Evolutionary conservation across 1,140 invertebrate species (phyloP).

Genomic region (Diplogasteroides magnus): DNA sequence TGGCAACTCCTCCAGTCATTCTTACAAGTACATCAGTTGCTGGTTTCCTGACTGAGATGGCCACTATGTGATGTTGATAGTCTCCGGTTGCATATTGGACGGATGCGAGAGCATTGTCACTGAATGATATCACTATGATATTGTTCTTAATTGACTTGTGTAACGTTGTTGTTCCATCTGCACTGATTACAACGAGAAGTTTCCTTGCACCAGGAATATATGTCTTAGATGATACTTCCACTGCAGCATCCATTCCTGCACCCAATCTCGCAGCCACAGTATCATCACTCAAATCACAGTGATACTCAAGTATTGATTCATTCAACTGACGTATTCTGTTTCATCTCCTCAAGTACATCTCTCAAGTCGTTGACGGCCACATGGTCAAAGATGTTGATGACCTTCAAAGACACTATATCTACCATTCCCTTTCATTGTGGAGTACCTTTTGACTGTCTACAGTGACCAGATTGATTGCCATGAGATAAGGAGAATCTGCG

Average conservation of each 20-base stretch:
- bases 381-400: background rate
- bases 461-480: conserved; percentile 40
- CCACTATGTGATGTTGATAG: conserved; percentile 38
- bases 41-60: conserved; percentile 40
- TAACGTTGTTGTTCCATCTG: conserved; percentile 44
- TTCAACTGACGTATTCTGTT: conserved; percentile 23
- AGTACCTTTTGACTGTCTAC: conserved; percentile 39
- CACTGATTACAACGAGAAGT: conserved; percentile 41
- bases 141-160: background rate
- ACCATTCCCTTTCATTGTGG: background rate
- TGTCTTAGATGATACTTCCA: conserved; percentile 31
- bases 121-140: conserved; percentile 13
- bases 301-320: too few species aligned
- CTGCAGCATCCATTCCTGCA: conserved; percentile 33
- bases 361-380: conserved; percentile 5
- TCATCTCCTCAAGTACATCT: conserved; percentile 24
- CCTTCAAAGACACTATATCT: background rate
- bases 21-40: conserved; percentile 36
- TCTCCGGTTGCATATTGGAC: conserved; percentile 35
- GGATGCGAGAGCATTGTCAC: conserved; percentile 32
- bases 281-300: conserved; percentile 18
- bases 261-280: conserved; percentile 36
- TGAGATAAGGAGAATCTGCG: conserved; percentile 18
- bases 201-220: conserved; percentile 33
- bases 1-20: conserved; percentile 33